Base-by-base conservation (phyloP, 2,888 invertebrate genomes). In the Ochropacha duplaris region DNA sequence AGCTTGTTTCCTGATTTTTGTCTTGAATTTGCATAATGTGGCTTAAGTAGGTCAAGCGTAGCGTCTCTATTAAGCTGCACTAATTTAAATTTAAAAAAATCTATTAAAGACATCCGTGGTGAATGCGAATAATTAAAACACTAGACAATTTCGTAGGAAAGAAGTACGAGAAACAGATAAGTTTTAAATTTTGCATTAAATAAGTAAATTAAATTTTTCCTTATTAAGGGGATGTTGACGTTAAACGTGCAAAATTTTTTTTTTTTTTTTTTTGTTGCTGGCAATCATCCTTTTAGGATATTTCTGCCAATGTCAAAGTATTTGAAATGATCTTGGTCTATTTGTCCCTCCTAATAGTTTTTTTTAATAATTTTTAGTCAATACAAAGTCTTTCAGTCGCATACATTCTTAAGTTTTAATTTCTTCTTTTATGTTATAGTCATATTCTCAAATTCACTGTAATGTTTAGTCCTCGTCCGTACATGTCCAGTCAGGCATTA, bases 41-140 rank as follows among this genome's bases (percentile, higher is more conserved):
- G n/a, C 44, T 6, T 11, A 19, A 44, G 9, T 9, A 44, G 9
- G 9, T 9, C 19, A 19, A 19, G 44, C 19, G 44, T 44, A 70
- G 65, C 68, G 62, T 67, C 71, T 74, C 68, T 71, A 74, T 77
- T 72, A 68, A 71, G 62, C 68, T 58, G 57, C 60, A 68, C 65
- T 70, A 65, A 68, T 72, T 61, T 70, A 65, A 68, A 68, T 67
- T 71, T 69, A 71, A 73, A 70, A 71, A 73, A 69, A 72, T 73
- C 75, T 72, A 69, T 73, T 69, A 60, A 68, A 65, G 62, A 59
- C n/a, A 36, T 60, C 50, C 22, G 57, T 19, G 44, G 44, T 19
- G 62, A 59, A 55, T 61, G 26, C 57, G 56, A 57, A 66, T 74
- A 74, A 78, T 78, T 76, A 68, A 78, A 66, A 71, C 73, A 71